These are phyloP conservation scores for Dreissena polymorpha DNA, from an alignment of 1,140 invertebrate species.

Conservation along the genomic window DNA sequence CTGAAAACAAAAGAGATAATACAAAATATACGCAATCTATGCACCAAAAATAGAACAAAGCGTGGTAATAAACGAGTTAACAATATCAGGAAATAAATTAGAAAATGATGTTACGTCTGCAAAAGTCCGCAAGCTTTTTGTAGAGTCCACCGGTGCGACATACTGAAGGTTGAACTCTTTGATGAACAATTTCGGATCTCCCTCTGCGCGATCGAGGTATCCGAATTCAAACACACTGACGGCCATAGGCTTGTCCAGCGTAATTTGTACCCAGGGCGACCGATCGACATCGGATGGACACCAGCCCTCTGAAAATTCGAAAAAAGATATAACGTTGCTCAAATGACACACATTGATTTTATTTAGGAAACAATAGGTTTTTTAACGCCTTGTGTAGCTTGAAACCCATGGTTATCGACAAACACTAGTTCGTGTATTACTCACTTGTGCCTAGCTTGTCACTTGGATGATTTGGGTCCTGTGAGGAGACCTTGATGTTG, in stretches of 20 bases:
- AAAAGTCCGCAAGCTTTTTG: constrained; percentile 34
- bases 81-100: background rate
- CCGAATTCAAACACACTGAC: constrained; percentile 38
- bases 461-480: constrained; percentile 18
- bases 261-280: constrained; percentile 33
- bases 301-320: constrained; percentile 9
- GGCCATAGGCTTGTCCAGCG: constrained; percentile 30
- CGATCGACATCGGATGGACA: constrained; percentile 11
- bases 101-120: constrained; percentile 5
- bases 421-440: background rate
- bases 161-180: constrained; percentile 42
- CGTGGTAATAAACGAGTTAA: background rate
- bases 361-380: background rate
- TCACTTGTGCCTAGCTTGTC: constrained; percentile 20
- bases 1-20: constrained; percentile 1
- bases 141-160: constrained; percentile 26
- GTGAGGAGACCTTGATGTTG: constrained; percentile 21
- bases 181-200: constrained; percentile 3
- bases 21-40: background rate
- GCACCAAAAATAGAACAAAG: background rate
- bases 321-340: background rate
- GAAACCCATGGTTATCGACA: no score
- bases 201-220: background rate
- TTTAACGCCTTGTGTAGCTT: background rate
- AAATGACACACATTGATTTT: no score